These are phyloP conservation scores for Montifringilla adamsi DNA, from an alignment of 2,113 vertebrate genomes.

Conservation along the genomic window DNA sequence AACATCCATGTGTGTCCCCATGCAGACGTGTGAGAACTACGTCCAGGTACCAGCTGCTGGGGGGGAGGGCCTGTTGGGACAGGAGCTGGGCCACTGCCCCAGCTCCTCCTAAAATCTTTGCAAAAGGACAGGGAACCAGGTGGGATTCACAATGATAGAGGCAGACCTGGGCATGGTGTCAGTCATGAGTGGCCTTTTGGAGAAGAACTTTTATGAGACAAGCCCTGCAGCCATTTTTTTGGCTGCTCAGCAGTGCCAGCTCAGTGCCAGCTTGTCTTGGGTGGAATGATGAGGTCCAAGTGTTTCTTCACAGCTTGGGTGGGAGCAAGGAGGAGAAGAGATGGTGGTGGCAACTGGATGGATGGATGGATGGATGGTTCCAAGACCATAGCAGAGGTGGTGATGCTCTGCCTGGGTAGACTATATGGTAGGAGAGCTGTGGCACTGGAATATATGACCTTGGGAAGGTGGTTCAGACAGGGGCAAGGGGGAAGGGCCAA, in stretches of 20 bases:
- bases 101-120: not conserved
- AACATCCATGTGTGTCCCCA: not conserved
- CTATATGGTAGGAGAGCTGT: not conserved
- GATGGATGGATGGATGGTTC: not conserved
- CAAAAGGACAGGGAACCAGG: not conserved
- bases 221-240: not conserved
- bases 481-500: not conserved
- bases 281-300: not conserved
- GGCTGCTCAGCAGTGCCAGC: not conserved
- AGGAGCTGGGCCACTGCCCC: not conserved
- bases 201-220: not conserved
- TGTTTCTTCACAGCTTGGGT: not conserved
- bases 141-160: fast-evolving
- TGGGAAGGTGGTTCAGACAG: not conserved
- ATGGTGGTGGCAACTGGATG: not conserved
- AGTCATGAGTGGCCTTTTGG: not conserved
- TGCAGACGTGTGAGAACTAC: conserved; percentile 72
- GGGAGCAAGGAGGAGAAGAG: not conserved
- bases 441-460: not conserved
- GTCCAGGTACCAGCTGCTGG: conserved; percentile 66
- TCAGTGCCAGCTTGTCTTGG: not conserved
- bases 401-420: not conserved
- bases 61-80: not conserved
- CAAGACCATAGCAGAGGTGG: not conserved
- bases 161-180: too few relatives aligned